These are phyloP conservation scores for Apus apus DNA, from an alignment of 2,113 vertebrate genomes.

Conservation along the genomic window DNA sequence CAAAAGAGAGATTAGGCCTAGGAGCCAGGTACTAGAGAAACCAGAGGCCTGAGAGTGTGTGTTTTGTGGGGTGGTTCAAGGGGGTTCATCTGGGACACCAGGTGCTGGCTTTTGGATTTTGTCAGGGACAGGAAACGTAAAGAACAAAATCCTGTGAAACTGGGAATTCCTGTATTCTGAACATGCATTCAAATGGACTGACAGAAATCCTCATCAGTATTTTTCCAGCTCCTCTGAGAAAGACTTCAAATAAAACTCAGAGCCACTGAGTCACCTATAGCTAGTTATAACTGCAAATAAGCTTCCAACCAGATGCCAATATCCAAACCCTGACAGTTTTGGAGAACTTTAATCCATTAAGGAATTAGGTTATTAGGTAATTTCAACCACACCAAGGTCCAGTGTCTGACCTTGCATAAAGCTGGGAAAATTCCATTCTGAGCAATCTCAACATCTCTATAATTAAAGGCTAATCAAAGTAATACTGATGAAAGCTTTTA, in stretches of 20 bases:
- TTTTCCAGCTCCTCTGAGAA: background rate
- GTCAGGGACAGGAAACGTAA: background rate
- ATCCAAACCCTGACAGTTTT: background rate
- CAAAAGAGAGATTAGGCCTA: background rate
- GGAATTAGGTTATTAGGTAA: background rate
- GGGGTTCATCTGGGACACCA: background rate
- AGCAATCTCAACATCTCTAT: background rate
- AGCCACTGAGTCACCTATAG: background rate
- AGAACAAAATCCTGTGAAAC: background rate
- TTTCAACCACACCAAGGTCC: background rate
- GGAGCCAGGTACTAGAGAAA: background rate
- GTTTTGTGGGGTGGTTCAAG: background rate
- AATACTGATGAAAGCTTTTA: background rate
- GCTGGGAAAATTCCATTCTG: background rate
- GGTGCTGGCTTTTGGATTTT: background rate
- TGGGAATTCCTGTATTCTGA: background rate
- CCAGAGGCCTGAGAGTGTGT: background rate
- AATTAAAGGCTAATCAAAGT: constrained; percentile 2
- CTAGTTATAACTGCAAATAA: background rate
- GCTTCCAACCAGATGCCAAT: background rate
- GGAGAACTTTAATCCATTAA: background rate
- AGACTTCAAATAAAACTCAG: background rate
- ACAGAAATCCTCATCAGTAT: background rate
- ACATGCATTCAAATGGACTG: background rate
- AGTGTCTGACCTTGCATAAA: background rate